Percentiles rank a stretch among this genome's conserved stretches.
Conservation (phyloP, 2,888 invertebrate genomes). For the Andrena hattorfiana region DNA sequence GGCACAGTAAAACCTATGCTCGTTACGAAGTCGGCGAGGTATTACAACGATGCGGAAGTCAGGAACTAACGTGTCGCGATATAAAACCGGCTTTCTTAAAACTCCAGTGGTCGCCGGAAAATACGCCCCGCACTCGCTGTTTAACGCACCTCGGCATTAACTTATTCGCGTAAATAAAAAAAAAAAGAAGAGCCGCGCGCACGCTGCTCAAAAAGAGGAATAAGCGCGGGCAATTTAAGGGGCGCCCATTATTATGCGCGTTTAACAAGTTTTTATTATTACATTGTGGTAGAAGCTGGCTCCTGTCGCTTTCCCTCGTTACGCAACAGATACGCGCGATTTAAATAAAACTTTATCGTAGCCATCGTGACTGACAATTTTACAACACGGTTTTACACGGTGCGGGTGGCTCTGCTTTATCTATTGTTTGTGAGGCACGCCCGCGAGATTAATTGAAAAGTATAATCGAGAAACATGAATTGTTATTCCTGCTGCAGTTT, state of each 20-base stretch:
- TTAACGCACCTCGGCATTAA: background rate
- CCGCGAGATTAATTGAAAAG: constrained; percentile 7
- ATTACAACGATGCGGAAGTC: constrained; percentile 47
- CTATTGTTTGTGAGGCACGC: constrained; percentile 2
- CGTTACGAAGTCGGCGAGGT: constrained; percentile 41
- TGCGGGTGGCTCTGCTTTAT: background rate
- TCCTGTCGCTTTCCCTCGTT: background rate
- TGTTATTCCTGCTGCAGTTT: background rate
- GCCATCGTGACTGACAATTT: background rate
- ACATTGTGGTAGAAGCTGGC: background rate
- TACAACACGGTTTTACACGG: background rate
- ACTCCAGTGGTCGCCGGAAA: background rate
- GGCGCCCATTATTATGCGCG: background rate
- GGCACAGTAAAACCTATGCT: constrained; percentile 44
- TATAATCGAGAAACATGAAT: constrained; percentile 6
- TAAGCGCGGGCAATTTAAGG: too few relatives aligned
- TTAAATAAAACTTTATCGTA: background rate
- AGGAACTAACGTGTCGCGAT: constrained; percentile 26
- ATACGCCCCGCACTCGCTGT: constrained; percentile 13
- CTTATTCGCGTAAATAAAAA: constrained; percentile 6
- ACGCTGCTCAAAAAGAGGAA: background rate
- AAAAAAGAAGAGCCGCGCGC: background rate
- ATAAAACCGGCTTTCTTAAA: constrained; percentile 25
- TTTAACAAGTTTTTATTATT: background rate
- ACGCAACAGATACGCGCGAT: background rate